Percentiles rank a stretch among this genome's conserved stretches.
phyloP scores from a whole-genome alignment of 2,888 invertebrate genomes.

The Cinara cedri region DNA sequence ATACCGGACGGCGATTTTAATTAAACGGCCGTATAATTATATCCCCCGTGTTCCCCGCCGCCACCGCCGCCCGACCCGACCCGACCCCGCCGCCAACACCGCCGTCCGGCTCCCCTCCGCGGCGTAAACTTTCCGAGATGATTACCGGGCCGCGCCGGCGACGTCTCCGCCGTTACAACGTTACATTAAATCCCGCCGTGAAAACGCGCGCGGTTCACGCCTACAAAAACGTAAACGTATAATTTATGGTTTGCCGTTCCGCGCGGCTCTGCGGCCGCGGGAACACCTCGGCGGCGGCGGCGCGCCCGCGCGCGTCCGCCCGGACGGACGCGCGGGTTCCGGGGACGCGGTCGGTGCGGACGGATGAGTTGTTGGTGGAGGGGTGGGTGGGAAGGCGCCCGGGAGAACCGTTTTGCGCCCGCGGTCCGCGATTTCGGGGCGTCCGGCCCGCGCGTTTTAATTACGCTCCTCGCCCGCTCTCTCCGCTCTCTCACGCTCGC shows the following conservation, averaged over 20 bases:
- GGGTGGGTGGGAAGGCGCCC: neutral
- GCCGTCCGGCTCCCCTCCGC: no score
- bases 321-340: neutral
- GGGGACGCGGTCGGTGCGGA: neutral
- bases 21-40: slow-evolving; percentile 55
- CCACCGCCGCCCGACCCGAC: no score
- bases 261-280: no score
- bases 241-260: slow-evolving; percentile 44
- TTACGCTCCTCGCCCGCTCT: no score
- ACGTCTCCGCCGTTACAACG: neutral
- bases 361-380: neutral
- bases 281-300: neutral
- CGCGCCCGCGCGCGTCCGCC: neutral
- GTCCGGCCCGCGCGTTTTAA: slow-evolving; percentile 8
- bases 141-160: slow-evolving; percentile 32
- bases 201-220: slow-evolving; percentile 48
- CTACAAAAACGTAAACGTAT: slow-evolving; percentile 51
- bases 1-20: slow-evolving; percentile 45
- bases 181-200: slow-evolving; percentile 46
- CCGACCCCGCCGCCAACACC: no score
- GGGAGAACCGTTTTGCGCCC: slow-evolving; percentile 24
- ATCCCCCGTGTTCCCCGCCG: neutral
- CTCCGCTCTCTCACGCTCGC: no score
- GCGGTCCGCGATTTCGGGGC: neutral
- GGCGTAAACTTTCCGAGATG: slow-evolving; percentile 49